Evolutionary conservation across 2,113 vertebrate species (phyloP).

Genomic region (Pithys albifrons): DNA sequence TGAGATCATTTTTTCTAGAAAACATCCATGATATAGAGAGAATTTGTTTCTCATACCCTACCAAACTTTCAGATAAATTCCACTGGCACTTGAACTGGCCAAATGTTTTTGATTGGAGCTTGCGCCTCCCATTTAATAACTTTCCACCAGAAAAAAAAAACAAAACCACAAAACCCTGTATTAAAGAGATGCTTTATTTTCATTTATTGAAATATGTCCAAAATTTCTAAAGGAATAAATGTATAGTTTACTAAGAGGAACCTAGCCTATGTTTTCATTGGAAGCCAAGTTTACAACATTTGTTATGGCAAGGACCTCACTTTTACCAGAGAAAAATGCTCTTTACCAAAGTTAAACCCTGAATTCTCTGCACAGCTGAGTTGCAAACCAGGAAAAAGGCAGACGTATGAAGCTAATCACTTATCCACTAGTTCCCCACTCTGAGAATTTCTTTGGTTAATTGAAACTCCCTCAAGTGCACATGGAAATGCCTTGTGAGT

Average conservation of each 20-base stretch:
- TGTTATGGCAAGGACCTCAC: neutral
- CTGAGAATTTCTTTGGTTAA: neutral
- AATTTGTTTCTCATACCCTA: neutral
- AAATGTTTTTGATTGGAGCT: neutral
- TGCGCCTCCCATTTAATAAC: neutral
- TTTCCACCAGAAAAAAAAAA: neutral
- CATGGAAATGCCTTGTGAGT: neutral
- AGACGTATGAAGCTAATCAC: neutral
- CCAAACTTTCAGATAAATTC: neutral
- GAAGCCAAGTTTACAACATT: neutral
- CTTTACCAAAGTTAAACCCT: neutral
- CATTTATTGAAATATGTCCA: neutral
- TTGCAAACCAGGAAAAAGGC: neutral
- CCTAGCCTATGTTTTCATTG: neutral
- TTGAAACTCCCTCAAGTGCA: neutral
- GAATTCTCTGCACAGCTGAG: neutral
- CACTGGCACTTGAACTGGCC: neutral
- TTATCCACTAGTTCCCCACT: neutral
- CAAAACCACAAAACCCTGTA: accelerated
- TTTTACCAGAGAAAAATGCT: neutral
- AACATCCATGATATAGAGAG: neutral
- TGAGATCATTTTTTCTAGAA: neutral
- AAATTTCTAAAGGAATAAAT: neutral
- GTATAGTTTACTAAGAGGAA: neutral
- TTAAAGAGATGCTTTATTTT: neutral